These are phyloP conservation scores for Xiphias gladius DNA, from an alignment of 2,113 vertebrate genomes.

Conservation along the genomic window DNA sequence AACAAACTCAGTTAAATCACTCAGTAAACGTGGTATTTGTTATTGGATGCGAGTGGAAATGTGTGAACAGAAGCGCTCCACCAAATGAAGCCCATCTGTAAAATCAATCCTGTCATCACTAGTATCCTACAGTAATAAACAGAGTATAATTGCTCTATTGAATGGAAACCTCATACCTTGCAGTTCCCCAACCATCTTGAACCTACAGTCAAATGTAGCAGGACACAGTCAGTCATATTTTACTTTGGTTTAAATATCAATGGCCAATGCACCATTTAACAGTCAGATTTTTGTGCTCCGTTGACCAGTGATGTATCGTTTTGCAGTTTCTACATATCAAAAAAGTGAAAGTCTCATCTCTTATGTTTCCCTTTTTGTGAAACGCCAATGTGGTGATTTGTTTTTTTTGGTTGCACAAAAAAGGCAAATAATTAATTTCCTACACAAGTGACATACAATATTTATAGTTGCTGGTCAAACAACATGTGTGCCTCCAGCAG, in stretches of 20 bases:
- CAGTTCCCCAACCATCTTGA: not conserved
- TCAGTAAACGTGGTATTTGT: conserved; percentile 22
- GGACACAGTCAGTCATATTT: not conserved
- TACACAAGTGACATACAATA: not conserved
- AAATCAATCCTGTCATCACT: conserved; percentile 25
- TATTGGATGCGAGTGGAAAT: not conserved
- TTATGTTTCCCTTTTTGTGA: not conserved
- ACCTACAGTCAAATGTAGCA: not conserved
- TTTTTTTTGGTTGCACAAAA: not conserved
- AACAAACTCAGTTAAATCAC: conserved; percentile 19
- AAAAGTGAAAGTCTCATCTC: not conserved
- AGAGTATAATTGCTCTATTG: not conserved
- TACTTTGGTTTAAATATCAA: not conserved
- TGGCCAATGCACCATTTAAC: not conserved
- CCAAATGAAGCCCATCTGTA: not conserved
- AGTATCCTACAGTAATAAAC: not conserved
- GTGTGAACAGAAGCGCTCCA: not conserved
- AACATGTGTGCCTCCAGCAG: conserved; percentile 30
- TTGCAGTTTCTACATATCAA: not conserved
- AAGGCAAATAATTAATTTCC: not conserved
- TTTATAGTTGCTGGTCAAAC: conserved; percentile 21
- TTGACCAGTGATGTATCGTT: not conserved
- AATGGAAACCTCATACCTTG: not conserved
- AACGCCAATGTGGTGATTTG: not conserved
- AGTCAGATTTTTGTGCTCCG: not conserved